Percentiles rank a stretch among this genome's conserved stretches.
Conservation (phyloP, 2,113 vertebrate genomes). For the Lipotes vexillifer region DNA sequence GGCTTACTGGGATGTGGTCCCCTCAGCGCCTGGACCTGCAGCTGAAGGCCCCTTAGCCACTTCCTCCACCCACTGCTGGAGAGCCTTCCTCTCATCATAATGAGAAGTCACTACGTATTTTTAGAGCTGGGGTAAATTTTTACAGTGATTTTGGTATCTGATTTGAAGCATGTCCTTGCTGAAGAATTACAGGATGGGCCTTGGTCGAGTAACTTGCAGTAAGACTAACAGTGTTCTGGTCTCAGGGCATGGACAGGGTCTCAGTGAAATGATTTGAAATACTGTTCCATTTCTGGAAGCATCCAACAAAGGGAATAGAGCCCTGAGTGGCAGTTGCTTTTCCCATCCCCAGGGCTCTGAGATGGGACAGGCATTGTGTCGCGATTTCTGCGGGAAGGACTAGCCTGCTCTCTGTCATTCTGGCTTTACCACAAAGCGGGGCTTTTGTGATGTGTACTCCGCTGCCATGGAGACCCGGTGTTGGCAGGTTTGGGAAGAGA, state of each 20-base stretch:
- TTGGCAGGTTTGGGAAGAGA: neutral
- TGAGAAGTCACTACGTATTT: neutral
- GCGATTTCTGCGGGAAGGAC: neutral
- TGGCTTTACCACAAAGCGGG: neutral
- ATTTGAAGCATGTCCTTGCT: neutral
- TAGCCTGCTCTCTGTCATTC: neutral
- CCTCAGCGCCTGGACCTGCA: neutral
- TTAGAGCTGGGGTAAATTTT: neutral
- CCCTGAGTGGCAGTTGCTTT: neutral
- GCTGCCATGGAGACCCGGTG: accelerated
- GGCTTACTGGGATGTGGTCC: neutral
- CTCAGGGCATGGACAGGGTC: neutral
- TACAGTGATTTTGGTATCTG: neutral
- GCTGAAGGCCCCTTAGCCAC: neutral
- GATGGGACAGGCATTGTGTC: accelerated
- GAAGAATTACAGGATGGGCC: accelerated
- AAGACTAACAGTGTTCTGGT: neutral
- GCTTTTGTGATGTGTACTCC: neutral
- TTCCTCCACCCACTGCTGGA: neutral
- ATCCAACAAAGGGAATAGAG: neutral
- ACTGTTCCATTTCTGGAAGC: neutral
- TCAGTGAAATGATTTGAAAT: neutral
- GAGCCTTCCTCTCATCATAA: neutral
- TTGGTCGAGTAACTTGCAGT: neutral
- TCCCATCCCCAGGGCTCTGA: neutral